Evolutionary conservation across 1,140 invertebrate species (phyloP), one percentile per base, ranked within the genome.

Genomic region (Conus ventricosus): DNA sequence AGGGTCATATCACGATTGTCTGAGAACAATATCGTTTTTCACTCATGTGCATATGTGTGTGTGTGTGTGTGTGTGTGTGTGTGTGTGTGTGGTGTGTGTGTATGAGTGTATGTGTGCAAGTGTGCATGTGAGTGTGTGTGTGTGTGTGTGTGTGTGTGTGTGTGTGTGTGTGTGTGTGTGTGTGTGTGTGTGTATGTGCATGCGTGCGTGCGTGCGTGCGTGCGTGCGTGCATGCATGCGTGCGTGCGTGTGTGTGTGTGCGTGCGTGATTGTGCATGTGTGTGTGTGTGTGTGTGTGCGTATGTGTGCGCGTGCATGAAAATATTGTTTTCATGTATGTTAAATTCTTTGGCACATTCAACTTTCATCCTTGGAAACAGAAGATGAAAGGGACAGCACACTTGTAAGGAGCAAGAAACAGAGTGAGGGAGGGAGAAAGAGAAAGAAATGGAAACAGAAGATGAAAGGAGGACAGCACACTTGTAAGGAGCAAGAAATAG

Each of bases 131-230:
- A 23, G 71, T 75, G 71, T n/a, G 20, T 75, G 20, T n/a, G 71
- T 75, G 71, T 75, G 71, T 75, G 76, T 27, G 76, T 27, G 25
- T 39, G 76, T 10, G 55, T 6, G 84, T 17, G 55, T 80, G 78
- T 55, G 71, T 75, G 71, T 75, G 71, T 75, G 71, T 75, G 71
- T 75, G 71, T 75, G 71, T 75, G 71, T 75, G n/a, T 75, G 20
- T 80, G 76, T 51, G 76, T 25, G 10, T 39, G 76, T 80, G 25
- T 51, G 39, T 8, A 27, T 51, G 76, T 51, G 76, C 8, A 27
- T 13, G 25, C 51, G 39, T 27, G 39, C 3, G 76, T 10, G 76
- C 10, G 7, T 27, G 75, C 0, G 84, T 17, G 55, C 57, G 51
- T 55, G 57, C 25, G 53, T 15, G 57, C 25, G 23, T 57, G 51